Evolutionary conservation across 2,113 vertebrate genomes (phyloP).

Genomic region (Cynopterus brachyotis): DNA sequence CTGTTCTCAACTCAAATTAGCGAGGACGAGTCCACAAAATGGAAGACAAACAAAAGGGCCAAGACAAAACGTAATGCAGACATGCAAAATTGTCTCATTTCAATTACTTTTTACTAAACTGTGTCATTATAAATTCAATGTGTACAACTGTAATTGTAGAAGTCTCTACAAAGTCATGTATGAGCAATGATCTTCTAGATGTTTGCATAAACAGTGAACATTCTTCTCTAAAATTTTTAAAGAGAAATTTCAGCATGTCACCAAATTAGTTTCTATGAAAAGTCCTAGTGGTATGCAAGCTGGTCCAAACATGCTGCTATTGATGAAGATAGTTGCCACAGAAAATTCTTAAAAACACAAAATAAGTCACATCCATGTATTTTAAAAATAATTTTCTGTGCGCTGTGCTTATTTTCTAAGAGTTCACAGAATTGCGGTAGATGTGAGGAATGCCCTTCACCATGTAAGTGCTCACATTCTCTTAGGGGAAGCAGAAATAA

Average conservation of each 20-base stretch:
- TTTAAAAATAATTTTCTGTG: not conserved
- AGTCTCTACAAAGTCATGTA: not conserved
- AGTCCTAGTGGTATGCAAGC: not conserved
- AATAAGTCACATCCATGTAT: not conserved
- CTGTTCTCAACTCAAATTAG: not conserved
- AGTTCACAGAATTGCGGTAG: not conserved
- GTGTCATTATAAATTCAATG: not conserved
- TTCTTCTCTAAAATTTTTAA: not conserved
- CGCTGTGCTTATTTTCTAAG: not conserved
- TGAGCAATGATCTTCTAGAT: not conserved
- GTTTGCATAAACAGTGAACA: not conserved
- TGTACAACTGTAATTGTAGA: not conserved
- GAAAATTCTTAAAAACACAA: not conserved
- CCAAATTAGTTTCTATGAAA: not conserved
- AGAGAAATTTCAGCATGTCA: not conserved
- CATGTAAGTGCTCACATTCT: not conserved
- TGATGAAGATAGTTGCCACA: not conserved
- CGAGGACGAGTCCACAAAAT: not conserved
- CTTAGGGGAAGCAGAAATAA: not conserved
- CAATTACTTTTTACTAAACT: not conserved
- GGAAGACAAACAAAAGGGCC: not conserved
- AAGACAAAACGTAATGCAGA: not conserved
- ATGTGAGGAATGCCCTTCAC: not conserved
- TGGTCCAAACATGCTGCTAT: fast-evolving
- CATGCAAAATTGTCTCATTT: not conserved